Percentiles rank a stretch among this genome's conserved stretches.
phyloP scores from a whole-genome alignment of 1,140 invertebrate species.

The Mactra quadrangularis region DNA sequence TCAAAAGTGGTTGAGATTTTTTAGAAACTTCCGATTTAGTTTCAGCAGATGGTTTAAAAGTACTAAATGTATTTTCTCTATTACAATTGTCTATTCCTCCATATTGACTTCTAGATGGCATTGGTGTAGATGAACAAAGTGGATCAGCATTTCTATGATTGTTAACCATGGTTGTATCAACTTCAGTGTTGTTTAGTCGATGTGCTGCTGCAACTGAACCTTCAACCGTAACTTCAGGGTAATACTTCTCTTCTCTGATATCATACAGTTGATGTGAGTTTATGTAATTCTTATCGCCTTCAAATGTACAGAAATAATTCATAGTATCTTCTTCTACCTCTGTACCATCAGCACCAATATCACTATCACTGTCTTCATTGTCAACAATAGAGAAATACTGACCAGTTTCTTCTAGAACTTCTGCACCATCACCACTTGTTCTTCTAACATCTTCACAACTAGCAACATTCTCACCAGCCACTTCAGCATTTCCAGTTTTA shows the following conservation, averaged over 20 bases:
- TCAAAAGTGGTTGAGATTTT: slow-evolving; percentile 33
- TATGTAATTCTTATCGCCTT: no score
- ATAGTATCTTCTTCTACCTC: not conserved
- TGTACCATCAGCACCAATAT: not conserved
- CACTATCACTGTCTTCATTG: not conserved
- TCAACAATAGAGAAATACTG: slow-evolving; percentile 20
- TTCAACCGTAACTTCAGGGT: no score
- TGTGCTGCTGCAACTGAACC: no score
- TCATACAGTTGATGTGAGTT: no score
- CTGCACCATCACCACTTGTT: not conserved
- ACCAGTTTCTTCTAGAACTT: not conserved
- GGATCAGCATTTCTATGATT: slow-evolving; percentile 23
- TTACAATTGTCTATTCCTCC: no score
- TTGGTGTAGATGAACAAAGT: slow-evolving; percentile 43
- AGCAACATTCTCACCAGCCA: not conserved
- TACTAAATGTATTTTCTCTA: not conserved
- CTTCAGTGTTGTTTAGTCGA: no score
- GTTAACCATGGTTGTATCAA: no score
- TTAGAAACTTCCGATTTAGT: not conserved
- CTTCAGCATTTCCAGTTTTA: not conserved
- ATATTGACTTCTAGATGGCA: not conserved
- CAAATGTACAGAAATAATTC: no score
- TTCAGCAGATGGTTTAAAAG: not conserved
- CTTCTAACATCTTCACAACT: not conserved
- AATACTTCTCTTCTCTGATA: no score